Evolutionary conservation across 2,113 vertebrate species (phyloP).

Genomic region (Bufo gargarizans): DNA sequence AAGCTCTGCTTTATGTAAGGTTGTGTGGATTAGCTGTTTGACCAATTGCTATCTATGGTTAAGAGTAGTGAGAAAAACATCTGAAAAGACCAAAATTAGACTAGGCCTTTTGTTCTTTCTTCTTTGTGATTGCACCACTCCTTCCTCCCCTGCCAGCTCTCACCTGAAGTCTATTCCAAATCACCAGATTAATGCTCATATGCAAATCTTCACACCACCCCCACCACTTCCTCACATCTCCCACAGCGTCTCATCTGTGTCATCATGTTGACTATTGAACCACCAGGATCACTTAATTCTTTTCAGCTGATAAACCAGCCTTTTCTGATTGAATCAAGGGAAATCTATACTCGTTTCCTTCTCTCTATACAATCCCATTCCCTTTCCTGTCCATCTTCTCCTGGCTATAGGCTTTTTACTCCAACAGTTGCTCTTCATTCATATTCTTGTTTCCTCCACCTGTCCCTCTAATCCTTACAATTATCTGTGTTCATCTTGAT

Average conservation of each 20-base stretch:
- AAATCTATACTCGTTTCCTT: slow-evolving; percentile 7
- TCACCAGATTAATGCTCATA: slow-evolving; percentile 19
- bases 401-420: background rate
- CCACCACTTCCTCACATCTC: slow-evolving; percentile 24
- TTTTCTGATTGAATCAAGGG: slow-evolving; percentile 20
- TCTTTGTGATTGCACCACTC: background rate
- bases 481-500: background rate
- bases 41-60: too few species aligned
- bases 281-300: slow-evolving; percentile 7
- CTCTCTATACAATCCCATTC: background rate
- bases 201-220: slow-evolving; percentile 22
- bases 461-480: slow-evolving; percentile 1
- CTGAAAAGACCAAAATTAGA: background rate
- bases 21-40: too few species aligned
- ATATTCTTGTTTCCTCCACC: background rate
- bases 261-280: slow-evolving; percentile 21
- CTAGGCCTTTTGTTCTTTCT: background rate
- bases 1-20: too few species aligned
- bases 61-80: background rate
- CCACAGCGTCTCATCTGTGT: slow-evolving; percentile 25
- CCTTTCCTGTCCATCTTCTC: background rate
- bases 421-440: background rate
- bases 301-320: slow-evolving; percentile 2
- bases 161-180: slow-evolving; percentile 22
- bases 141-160: background rate